A percentile compares a stretch with the other conserved stretches of the same genome.
Evolutionary conservation across 2,888 invertebrate species (phyloP).

Genomic region (Dasypogon diadema): DNA sequence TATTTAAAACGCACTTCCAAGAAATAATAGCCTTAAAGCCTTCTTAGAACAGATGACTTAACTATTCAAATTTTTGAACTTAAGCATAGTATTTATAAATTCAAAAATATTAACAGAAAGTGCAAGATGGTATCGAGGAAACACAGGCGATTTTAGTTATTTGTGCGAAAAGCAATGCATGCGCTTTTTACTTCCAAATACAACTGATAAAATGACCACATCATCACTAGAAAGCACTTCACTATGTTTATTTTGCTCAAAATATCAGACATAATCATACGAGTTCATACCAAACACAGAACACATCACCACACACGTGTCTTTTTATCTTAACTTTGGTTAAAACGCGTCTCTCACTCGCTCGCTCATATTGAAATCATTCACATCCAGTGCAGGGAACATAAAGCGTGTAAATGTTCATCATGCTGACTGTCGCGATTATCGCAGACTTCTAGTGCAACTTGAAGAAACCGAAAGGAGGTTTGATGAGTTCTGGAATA

Average conservation of each 20-base stretch:
- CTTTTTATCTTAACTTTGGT: slow-evolving; percentile 44
- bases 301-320: slow-evolving; percentile 27
- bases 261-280: slow-evolving; percentile 24
- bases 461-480: slow-evolving; percentile 94
- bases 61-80: too few species aligned
- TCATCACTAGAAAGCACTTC: slow-evolving; percentile 45
- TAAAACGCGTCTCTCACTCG: slow-evolving; percentile 37
- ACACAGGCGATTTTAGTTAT: neutral
- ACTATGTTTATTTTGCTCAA: neutral
- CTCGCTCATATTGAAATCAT: slow-evolving; percentile 53
- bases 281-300: slow-evolving; percentile 34
- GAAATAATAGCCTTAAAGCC: too few species aligned
- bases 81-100: too few species aligned
- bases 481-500: slow-evolving; percentile 95
- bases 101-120: too few species aligned
- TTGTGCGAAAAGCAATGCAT: neutral
- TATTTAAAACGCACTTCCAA: too few species aligned
- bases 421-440: slow-evolving; percentile 69
- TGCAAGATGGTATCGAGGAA: too few species aligned
- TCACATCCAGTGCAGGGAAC: slow-evolving; percentile 69
- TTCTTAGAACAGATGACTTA: too few species aligned
- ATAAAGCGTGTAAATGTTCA: slow-evolving; percentile 62
- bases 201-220: slow-evolving; percentile 6
- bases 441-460: slow-evolving; percentile 86
- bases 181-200: neutral